phyloP scores from a whole-genome alignment of 1,140 invertebrate species.

The Drosophila pallidifrons region DNA sequence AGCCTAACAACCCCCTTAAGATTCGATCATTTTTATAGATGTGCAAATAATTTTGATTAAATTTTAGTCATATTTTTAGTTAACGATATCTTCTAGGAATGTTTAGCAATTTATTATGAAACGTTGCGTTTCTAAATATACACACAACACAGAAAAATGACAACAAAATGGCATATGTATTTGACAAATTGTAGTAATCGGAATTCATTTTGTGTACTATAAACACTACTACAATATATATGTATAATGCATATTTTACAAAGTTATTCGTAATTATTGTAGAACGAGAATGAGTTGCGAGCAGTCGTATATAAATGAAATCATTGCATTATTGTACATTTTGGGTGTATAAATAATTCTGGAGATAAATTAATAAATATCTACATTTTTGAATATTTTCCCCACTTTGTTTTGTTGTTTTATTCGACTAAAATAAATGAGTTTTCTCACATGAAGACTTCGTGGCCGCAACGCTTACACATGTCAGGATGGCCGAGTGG shows the following conservation, averaged over 20 bases:
- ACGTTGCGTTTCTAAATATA: conserved; percentile 52
- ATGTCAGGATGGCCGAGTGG: conserved; percentile 91
- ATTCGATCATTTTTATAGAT: conserved; percentile 51
- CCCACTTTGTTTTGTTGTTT: not conserved
- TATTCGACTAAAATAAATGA: conserved; percentile 1
- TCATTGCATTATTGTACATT: conserved; percentile 73
- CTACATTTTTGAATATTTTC: conserved; percentile 61
- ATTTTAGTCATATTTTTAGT: conserved; percentile 77
- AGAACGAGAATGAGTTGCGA: conserved; percentile 54
- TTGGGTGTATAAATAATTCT: conserved; percentile 72
- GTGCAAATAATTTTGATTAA: conserved; percentile 63
- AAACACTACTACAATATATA: conserved; percentile 23
- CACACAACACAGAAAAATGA: not conserved
- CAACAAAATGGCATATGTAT: conserved; percentile 1
- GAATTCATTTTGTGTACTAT: conserved; percentile 35
- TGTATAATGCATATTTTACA: conserved; percentile 45
- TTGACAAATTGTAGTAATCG: conserved; percentile 24
- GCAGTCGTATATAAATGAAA: conserved; percentile 25
- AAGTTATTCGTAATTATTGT: conserved; percentile 54
- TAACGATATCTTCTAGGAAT: conserved; percentile 51
- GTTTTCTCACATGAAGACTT: conserved; percentile 4
- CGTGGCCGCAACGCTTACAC: not conserved
- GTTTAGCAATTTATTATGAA: conserved; percentile 57
- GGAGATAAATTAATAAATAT: conserved; percentile 70
- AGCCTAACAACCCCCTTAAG: conserved; percentile 12